These are phyloP conservation scores for Tyrophagus putrescentiae DNA, from an alignment of 1,140 invertebrate genomes.

Conservation along the genomic window DNA sequence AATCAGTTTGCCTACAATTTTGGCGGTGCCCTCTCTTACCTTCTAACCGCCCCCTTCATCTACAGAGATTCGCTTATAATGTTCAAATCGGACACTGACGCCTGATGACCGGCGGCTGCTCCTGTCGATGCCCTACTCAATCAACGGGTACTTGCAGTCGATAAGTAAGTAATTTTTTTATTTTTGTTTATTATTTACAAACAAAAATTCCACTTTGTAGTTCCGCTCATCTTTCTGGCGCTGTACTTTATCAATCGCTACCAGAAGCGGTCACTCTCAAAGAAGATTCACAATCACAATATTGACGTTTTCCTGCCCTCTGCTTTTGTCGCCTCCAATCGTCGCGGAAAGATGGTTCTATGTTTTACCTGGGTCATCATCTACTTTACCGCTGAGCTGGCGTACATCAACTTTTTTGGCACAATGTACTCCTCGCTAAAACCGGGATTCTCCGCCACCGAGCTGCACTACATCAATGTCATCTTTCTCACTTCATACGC, in stretches of 20 bases:
- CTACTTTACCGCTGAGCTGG: background rate
- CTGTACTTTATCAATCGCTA: background rate
- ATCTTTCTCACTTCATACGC: background rate
- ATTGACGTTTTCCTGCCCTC: background rate
- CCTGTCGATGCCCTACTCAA: background rate
- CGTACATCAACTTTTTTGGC: background rate
- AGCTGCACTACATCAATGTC: background rate
- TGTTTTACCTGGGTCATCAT: background rate
- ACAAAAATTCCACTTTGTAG: background rate
- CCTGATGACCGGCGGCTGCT: background rate
- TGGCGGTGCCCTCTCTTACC: background rate
- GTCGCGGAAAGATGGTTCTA: background rate
- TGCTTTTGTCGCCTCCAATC: background rate
- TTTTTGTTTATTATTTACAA: background rate
- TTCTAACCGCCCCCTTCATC: background rate
- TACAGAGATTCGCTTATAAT: background rate
- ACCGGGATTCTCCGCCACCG: background rate
- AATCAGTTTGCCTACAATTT: conserved; percentile 1
- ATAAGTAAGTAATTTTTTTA: background rate
- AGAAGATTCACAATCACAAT: background rate
- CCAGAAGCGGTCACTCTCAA: background rate
- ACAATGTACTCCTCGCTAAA: background rate
- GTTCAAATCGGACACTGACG: background rate
- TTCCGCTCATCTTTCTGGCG: background rate
- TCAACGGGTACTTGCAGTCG: conserved; percentile 7